Base-by-base conservation (phyloP, 2,888 invertebrate genomes). In the Scelioninae gen. 2 region DNA sequence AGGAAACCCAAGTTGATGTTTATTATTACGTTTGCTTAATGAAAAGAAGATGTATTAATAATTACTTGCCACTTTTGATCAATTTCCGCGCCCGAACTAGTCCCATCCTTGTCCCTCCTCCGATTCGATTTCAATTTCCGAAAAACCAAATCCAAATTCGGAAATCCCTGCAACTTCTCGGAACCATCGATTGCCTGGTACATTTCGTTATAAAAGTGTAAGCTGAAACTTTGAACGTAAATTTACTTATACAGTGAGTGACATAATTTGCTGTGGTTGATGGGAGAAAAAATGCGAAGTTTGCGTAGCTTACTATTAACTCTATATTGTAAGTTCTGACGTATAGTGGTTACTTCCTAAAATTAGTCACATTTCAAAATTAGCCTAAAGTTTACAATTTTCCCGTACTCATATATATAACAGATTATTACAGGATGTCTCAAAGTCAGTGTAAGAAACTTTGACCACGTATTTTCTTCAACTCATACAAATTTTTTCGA, bases 71-170 rank as follows among this genome's bases (percentile, higher is more conserved):
- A n/a, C n/a, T n/a, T n/a, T n/a, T n/a, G n/a, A n/a, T n/a, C n/a
- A n/a, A n/a, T n/a, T n/a, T n/a, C n/a, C n/a, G n/a, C 69, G 53
- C 73, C 57, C 63, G 33, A 67, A 73, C 67, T 73, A 61, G 55
- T 61, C 60, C 65, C 72, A 60, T 65, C 67, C 60, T n/a, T 67
- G 60, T 46, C 60, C 52, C 57, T 53, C 61, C 50, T 35, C 33
- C 58, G 58, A 57, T 70, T 63, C 45, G 58, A 25, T 4, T 25
- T 25, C 25, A 25, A 25, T 25, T 25, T 25, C 6, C 25, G 6
- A 13, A 13, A 37, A 39, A 25, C n/a, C 13, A 39, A 43, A 31
- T 57, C 33, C 13, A 31, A 43, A 43, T 43, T 57, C 11, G n/a
- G n/a, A n/a, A n/a, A n/a, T n/a, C n/a, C n/a, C n/a, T n/a, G n/a